Evolutionary conservation across 2,113 vertebrate genomes (phyloP).

Genomic region (Charina bottae): DNA sequence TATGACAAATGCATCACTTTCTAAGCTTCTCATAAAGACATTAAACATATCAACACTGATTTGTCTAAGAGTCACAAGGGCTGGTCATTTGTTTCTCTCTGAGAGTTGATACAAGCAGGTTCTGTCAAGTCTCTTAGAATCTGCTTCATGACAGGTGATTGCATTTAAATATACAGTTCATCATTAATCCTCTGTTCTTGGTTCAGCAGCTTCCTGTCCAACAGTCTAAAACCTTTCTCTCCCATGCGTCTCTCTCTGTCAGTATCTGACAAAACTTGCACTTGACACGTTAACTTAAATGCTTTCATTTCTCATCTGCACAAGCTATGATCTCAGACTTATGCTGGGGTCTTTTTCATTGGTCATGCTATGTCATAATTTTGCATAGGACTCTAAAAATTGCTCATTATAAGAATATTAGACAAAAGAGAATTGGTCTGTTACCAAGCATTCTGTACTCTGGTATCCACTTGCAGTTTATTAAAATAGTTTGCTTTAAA

Average conservation of each 20-base stretch:
- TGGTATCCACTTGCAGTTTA: background rate
- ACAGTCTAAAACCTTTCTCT: background rate
- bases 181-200: background rate
- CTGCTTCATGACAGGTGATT: background rate
- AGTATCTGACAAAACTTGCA: background rate
- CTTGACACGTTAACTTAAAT: constrained; percentile 10
- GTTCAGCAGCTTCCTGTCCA: background rate
- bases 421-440: constrained; percentile 11
- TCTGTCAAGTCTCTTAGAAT: background rate
- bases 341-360: background rate
- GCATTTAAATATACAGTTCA: background rate
- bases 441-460: background rate
- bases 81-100: background rate
- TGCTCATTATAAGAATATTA: background rate
- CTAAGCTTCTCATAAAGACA: background rate
- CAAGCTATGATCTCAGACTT: background rate
- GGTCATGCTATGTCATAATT: background rate
- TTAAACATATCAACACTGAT: background rate
- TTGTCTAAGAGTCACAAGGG: background rate
- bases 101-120: background rate
- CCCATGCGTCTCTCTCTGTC: background rate
- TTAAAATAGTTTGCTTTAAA: constrained; percentile 4
- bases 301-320: background rate
- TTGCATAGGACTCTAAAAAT: background rate
- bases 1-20: background rate